Percentiles rank a stretch among this genome's conserved stretches.
Conservation (phyloP, 2,797 vertebrate species). For the Zalophus californianus region DNA sequence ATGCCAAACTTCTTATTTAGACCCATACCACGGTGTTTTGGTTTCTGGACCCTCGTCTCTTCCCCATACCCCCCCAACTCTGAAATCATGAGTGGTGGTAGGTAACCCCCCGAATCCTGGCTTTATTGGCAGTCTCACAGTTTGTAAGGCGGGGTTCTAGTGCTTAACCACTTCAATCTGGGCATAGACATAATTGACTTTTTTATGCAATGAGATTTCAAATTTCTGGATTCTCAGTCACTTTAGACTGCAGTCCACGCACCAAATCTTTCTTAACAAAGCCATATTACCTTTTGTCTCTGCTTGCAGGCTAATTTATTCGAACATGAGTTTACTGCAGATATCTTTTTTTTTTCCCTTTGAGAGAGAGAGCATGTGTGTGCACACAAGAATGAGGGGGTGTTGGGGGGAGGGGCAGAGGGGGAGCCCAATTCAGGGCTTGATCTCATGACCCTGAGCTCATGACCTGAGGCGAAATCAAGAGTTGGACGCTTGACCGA, state of each 20-base stretch:
- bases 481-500: background rate
- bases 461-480: too few relatives aligned
- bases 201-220: background rate
- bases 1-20: background rate
- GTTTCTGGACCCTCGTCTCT: background rate
- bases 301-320: background rate
- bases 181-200: background rate
- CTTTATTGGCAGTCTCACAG: background rate
- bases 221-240: background rate
- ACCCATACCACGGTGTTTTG: background rate
- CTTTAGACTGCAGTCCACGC: background rate
- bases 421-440: background rate
- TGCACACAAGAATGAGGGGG: background rate
- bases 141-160: background rate
- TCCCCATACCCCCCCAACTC: background rate
- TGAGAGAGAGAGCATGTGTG: background rate
- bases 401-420: background rate
- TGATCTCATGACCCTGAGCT: too few relatives aligned
- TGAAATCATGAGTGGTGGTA: background rate
- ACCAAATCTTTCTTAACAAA: background rate
- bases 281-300: background rate
- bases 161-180: background rate
- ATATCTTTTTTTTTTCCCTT: background rate
- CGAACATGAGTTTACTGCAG: background rate
- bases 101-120: background rate